Percentiles rank a stretch among this genome's conserved stretches.
These are phyloP conservation scores for Scaptomyza graminum DNA, from an alignment of 1,140 invertebrate genomes.

Conservation along the genomic window DNA sequence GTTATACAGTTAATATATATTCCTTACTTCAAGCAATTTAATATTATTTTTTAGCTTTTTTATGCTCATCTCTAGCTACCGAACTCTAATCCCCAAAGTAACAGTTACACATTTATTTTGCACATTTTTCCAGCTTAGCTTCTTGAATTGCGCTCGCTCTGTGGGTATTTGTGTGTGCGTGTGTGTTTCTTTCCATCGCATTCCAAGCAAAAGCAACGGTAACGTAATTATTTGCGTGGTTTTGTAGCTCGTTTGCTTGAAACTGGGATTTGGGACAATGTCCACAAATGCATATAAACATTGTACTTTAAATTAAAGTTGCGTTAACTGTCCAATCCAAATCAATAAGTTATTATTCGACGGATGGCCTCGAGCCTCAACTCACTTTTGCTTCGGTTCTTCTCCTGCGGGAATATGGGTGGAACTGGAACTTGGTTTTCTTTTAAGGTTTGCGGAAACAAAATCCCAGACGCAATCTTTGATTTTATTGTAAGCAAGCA, in stretches of 20 bases:
- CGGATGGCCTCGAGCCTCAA: conserved; percentile 11
- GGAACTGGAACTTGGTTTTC: conserved; percentile 24
- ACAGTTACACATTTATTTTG: conserved; percentile 28
- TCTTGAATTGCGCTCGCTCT: conserved; percentile 3
- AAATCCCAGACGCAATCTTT: conserved; percentile 60
- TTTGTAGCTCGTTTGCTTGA: conserved; percentile 10
- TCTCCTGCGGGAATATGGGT: conserved; percentile 15
- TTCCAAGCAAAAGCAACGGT: conserved; percentile 4
- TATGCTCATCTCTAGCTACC: conserved; percentile 1
- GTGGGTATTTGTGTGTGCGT: conserved; percentile 14
- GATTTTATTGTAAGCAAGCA: conserved; percentile 56
- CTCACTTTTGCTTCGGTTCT: conserved; percentile 12
- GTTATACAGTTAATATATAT: too few species aligned
- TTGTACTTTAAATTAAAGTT: conserved; percentile 48
- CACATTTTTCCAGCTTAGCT: conserved; percentile 17
- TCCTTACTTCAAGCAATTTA: too few species aligned
- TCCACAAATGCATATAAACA: conserved; percentile 20
- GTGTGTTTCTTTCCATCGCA: background rate
- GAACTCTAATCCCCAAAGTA: conserved; percentile 11
- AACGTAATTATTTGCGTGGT: conserved; percentile 42
- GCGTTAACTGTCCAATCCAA: conserved; percentile 27
- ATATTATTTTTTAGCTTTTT: too few species aligned
- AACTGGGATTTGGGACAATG: conserved; percentile 34
- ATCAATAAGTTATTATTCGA: conserved; percentile 55
- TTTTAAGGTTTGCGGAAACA: conserved; percentile 52